Base-by-base conservation (phyloP, 2,113 vertebrate species). In the Ramphastos sulfuratus region DNA sequence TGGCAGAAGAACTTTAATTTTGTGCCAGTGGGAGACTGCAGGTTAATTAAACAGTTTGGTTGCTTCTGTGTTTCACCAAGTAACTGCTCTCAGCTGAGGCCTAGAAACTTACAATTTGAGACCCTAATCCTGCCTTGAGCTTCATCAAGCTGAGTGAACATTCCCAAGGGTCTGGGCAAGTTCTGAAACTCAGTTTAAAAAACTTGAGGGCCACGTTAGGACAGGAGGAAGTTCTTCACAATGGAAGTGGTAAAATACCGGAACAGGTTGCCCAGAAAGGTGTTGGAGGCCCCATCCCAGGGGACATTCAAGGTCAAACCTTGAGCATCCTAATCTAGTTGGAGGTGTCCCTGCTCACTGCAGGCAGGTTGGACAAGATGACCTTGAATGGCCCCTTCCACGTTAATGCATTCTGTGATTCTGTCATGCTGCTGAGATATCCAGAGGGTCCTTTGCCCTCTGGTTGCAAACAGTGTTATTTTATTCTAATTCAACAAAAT, bases 11-110 rank as follows among this genome's bases (percentile, higher is more conserved):
- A 75, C 93, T 93, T 74, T 82, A 95, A 95, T 97, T 97, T 96
- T 84, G 82, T 96, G 96, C 97, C 97, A 97, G 76, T 95, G 95
- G 96, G 97, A 97, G 96, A 95, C 96, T 92, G 95, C 93, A 97
- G 96, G 96, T 98, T 98, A 98, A 97, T 98, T 97, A 97, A 97
- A 97, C 91, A 93, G 72, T 85, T 79, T 94, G 1, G 2, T 96
- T 61, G 89, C 88, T 93, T 93, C 90, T 87, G 87, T 91, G 71
- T 78, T 86, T 92, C 83, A 96, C 93, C 95, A 92, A 96, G 95
- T 96, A 95, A 92, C 42, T 3, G 56, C 79, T 92, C 90, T 92
- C 92, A 96, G 89, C 93, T 92, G 96, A 95, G 89, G 78, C 88
- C 16, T 93, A 90, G 93, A 94, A 97, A 90, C 88, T 90, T 82